Evolutionary conservation across 2,888 invertebrate species (phyloP).

Genomic region (Chymomyza procnemis): DNA sequence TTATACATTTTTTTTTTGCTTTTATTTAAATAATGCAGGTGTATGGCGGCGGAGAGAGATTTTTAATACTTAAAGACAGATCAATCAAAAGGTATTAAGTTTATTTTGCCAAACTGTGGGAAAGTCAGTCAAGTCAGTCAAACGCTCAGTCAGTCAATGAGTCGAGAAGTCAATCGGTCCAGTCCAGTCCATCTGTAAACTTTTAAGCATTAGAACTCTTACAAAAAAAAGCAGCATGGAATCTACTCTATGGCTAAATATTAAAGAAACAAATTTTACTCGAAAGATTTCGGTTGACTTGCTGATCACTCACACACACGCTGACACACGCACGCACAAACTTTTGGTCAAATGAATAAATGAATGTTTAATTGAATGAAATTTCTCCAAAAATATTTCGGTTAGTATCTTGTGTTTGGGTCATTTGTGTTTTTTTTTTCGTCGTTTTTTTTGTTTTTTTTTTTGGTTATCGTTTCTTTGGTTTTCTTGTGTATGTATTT

Average conservation of each 20-base stretch:
- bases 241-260: neutral
- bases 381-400: constrained; percentile 37
- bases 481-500: neutral
- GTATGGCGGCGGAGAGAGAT: neutral
- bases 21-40: neutral
- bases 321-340: neutral
- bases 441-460: neutral
- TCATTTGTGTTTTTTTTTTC: neutral
- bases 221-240: neutral
- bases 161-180: neutral
- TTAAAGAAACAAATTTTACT: neutral
- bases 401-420: constrained; percentile 4
- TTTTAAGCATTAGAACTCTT: neutral
- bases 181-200: too few relatives aligned
- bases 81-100: constrained; percentile 28
- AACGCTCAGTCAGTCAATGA: neutral
- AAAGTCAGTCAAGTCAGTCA: neutral
- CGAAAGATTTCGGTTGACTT: neutral
- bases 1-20: constrained; percentile 56
- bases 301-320: neutral
- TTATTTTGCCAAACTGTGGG: neutral
- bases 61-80: constrained; percentile 25
- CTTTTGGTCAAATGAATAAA: constrained; percentile 26
- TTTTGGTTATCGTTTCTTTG: constrained; percentile 2
- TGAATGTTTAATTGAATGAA: constrained; percentile 33